phyloP scores from a whole-genome alignment of 2,888 invertebrate species.

The Athalia cordata region DNA sequence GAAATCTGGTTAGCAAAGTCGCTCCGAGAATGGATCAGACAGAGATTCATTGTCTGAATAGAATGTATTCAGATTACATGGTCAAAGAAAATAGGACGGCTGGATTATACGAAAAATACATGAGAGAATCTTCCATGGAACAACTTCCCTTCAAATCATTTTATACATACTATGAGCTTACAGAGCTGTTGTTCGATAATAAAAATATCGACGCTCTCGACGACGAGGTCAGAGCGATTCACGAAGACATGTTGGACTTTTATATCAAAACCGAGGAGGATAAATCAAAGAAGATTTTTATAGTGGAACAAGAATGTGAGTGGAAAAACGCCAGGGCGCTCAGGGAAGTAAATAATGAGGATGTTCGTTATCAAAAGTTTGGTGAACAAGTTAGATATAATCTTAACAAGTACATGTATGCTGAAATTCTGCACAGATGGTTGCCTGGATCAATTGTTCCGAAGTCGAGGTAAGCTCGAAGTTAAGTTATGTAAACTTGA shows the following conservation, averaged over 20 bases:
- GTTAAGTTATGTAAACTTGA: no score
- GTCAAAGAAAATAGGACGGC: not conserved
- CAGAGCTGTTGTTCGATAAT: conserved; percentile 14
- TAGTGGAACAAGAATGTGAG: conserved; percentile 34
- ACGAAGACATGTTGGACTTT: conserved; percentile 26
- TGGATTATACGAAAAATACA: not conserved
- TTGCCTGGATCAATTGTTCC: conserved; percentile 20
- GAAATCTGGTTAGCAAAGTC: conserved; percentile 17
- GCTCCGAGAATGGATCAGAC: not conserved
- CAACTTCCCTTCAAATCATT: conserved; percentile 35
- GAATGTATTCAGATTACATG: conserved; percentile 12
- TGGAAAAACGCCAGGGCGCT: conserved; percentile 26
- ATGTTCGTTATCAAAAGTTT: conserved; percentile 21
- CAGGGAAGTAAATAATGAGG: conserved; percentile 15
- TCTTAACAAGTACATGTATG: conserved; percentile 15
- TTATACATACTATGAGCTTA: conserved; percentile 16
- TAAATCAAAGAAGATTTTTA: conserved; percentile 17
- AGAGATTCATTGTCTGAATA: conserved; percentile 12
- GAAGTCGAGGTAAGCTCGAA: conserved; percentile 7
- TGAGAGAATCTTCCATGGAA: not conserved
- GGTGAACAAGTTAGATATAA: conserved; percentile 14
- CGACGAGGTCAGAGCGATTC: conserved; percentile 22
- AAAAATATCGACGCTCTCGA: conserved; percentile 35
- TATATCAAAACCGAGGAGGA: conserved; percentile 33
- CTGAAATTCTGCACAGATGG: conserved; percentile 20